Conservation (phyloP, 2,797 vertebrate species). For the Ptychadena robeensis region DNA sequence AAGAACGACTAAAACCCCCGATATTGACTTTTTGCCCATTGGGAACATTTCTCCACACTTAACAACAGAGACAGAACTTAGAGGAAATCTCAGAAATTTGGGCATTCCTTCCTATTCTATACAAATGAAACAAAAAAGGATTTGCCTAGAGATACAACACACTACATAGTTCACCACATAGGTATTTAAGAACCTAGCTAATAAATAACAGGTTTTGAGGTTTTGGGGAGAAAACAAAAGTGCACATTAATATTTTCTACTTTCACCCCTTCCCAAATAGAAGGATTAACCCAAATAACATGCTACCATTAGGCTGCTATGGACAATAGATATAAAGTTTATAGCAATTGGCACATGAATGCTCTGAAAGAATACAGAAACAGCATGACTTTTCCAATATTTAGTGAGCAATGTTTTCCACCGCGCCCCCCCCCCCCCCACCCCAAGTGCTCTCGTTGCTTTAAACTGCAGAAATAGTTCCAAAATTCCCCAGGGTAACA, state of each 20-base stretch:
- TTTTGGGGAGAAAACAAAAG: not conserved
- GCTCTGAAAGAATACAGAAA: constrained; percentile 31
- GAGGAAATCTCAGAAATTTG: too few relatives aligned
- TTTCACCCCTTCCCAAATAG: not conserved
- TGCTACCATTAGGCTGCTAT: constrained; percentile 9
- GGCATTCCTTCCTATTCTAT: too few relatives aligned
- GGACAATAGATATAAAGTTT: constrained; percentile 41
- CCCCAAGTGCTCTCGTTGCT: constrained; percentile 46
- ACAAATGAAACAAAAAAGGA: too few relatives aligned
- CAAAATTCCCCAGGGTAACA: constrained; percentile 52
- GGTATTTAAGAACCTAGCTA: too few relatives aligned
- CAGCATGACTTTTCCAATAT: constrained; percentile 36
- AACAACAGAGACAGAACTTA: too few relatives aligned
- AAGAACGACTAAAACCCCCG: too few relatives aligned
- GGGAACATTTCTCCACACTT: too few relatives aligned
- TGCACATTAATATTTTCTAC: not conserved
- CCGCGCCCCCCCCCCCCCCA: constrained; percentile 30
- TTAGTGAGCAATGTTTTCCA: constrained; percentile 59
- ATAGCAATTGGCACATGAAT: constrained; percentile 38
- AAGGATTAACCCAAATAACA: not conserved
- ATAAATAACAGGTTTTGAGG: not conserved
- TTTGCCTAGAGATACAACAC: too few relatives aligned
- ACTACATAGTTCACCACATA: too few relatives aligned
- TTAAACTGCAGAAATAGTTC: constrained; percentile 54
- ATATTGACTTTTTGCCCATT: too few relatives aligned